Percentiles rank a stretch among this genome's conserved stretches.
Conservation (phyloP, 2,113 vertebrate genomes). For the Scophthalmus maximus region DNA sequence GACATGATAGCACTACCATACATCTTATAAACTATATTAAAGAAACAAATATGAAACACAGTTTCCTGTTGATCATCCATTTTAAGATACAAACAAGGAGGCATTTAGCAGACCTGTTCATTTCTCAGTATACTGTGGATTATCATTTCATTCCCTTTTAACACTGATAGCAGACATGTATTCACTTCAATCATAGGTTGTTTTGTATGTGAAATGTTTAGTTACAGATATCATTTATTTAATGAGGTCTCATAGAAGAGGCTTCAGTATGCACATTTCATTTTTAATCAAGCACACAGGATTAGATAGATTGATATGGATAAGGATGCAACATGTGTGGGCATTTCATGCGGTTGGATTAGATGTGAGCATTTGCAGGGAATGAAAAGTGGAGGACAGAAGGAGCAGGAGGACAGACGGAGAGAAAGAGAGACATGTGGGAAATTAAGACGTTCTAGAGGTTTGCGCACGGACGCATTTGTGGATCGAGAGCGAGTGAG, state of each 20-base stretch:
- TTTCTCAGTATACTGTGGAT: too few relatives aligned
- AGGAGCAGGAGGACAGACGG: neutral
- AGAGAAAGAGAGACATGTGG: constrained; percentile 42
- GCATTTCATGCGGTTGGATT: neutral
- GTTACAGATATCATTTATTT: neutral
- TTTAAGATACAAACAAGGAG: too few relatives aligned
- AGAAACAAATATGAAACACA: too few relatives aligned
- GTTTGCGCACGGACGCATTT: constrained; percentile 31
- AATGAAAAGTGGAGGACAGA: constrained; percentile 1
- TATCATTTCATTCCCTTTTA: too few relatives aligned
- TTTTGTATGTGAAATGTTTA: too few relatives aligned
- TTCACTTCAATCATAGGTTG: too few relatives aligned
- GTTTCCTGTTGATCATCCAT: too few relatives aligned
- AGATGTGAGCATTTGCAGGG: constrained; percentile 17
- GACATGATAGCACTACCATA: too few relatives aligned
- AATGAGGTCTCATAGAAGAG: neutral
- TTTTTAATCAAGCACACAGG: neutral
- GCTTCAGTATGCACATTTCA: neutral
- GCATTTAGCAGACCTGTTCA: too few relatives aligned
- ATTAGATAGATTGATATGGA: neutral
- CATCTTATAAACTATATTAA: too few relatives aligned
- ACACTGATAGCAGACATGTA: too few relatives aligned
- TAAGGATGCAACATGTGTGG: neutral
- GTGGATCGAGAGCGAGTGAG: constrained; percentile 13
- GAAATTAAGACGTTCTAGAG: constrained; percentile 57